A percentile compares a stretch with the other conserved stretches of the same genome.
Evolutionary conservation across 2,113 vertebrate species (phyloP).

Genomic region (Melanerpes formicivorus): DNA sequence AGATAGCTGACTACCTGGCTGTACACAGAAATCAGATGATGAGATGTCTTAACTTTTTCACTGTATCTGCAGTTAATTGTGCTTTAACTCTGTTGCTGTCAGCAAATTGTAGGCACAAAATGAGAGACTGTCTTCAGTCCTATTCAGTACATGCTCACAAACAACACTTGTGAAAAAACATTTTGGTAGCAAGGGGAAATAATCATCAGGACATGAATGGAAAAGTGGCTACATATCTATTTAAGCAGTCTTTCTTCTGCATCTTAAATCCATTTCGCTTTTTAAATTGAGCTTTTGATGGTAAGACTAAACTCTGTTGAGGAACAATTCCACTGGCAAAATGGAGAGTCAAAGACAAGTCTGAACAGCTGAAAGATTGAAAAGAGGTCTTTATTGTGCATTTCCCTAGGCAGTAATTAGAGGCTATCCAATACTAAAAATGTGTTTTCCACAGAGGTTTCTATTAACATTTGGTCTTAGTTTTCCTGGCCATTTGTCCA

Average conservation of each 20-base stretch:
- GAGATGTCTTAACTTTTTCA: not conserved
- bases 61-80: not conserved
- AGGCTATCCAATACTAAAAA: not conserved
- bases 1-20: constrained; percentile 1
- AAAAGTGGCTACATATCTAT: not conserved
- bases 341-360: not conserved
- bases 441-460: not conserved
- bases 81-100: constrained; percentile 6
- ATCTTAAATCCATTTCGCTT: constrained; percentile 13
- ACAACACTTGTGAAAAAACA: not conserved
- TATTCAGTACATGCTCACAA: constrained; percentile 1
- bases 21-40: not conserved
- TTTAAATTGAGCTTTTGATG: not conserved
- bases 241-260: not conserved
- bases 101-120: not conserved
- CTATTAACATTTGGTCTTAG: not conserved
- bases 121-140: constrained; percentile 8
- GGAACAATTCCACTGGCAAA: not conserved
- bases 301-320: not conserved
- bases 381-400: constrained; percentile 22
- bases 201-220: not conserved
- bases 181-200: not conserved
- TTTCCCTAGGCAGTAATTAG: constrained; percentile 26
- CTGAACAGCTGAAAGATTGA: constrained; percentile 41
- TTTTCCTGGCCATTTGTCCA: constrained; percentile 27